These are phyloP conservation scores for Apodemia hepburni DNA, from an alignment of 2,888 invertebrate species.

Conservation along the genomic window DNA sequence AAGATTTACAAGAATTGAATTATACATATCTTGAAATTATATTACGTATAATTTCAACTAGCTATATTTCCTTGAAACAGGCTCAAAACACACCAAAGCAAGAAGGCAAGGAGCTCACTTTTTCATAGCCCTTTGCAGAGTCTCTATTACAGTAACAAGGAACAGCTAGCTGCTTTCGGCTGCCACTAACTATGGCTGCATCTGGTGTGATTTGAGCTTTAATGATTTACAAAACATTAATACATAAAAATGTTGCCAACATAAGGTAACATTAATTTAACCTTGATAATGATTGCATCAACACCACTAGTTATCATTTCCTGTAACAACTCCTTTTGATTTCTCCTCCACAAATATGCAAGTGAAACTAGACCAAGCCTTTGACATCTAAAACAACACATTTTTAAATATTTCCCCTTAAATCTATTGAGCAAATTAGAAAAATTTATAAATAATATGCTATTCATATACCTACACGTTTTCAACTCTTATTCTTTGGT, in stretches of 20 bases:
- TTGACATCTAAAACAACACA: conserved; percentile 84
- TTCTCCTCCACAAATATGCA: conserved; percentile 97
- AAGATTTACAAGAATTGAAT: no score
- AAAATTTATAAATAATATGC: not conserved
- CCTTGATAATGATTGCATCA: conserved; percentile 98
- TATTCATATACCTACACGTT: conserved; percentile 89
- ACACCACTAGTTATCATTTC: conserved; percentile 98
- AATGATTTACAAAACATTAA: not conserved
- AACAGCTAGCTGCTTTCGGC: no score
- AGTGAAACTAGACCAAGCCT: conserved; percentile 93
- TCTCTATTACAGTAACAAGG: no score
- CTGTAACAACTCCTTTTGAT: conserved; percentile 95
- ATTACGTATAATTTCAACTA: not conserved
- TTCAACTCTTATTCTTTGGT: conserved; percentile 98
- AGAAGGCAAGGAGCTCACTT: no score
- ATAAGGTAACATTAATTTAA: conserved; percentile 46
- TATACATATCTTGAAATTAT: no score
- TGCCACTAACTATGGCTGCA: not conserved
- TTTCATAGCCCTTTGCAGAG: no score
- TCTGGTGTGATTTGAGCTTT: not conserved
- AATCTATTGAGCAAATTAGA: not conserved
- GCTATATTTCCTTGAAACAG: not conserved
- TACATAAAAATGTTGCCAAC: conserved; percentile 1
- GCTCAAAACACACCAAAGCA: not conserved
- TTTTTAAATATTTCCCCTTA: conserved; percentile 2